phyloP scores from a whole-genome alignment of 2,113 vertebrate genomes.

The Perognathus longimembris region DNA sequence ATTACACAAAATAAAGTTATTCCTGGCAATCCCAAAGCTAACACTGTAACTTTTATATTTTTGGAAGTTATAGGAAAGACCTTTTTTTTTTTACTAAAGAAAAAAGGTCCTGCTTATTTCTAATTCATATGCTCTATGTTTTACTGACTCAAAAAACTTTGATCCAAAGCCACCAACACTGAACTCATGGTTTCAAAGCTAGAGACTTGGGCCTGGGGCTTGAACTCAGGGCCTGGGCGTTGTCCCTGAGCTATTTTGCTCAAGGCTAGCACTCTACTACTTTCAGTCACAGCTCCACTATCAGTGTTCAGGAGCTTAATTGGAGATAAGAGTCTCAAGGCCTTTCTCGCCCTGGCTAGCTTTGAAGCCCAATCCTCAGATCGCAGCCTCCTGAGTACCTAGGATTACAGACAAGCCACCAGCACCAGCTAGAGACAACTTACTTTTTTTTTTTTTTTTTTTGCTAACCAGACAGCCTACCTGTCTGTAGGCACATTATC shows the following conservation, averaged over 20 bases:
- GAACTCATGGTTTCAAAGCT: slow-evolving; percentile 79
- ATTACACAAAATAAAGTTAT: slow-evolving; percentile 84
- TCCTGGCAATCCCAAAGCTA: slow-evolving; percentile 80
- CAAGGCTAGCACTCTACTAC: no score
- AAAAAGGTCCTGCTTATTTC: slow-evolving; percentile 78
- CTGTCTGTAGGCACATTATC: slow-evolving; percentile 69
- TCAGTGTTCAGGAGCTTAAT: no score
- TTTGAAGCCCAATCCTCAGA: no score
- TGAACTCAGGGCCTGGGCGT: no score
- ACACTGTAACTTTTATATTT: slow-evolving; percentile 73
- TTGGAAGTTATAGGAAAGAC: slow-evolving; percentile 74
- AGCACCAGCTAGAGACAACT: no score
- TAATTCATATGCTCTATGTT: slow-evolving; percentile 72
- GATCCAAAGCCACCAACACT: slow-evolving; percentile 69
- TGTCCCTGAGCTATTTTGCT: no score
- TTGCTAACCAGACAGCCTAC: slow-evolving; percentile 77
- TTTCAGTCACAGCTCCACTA: no score
- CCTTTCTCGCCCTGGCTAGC: no score
- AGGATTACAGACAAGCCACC: no score
- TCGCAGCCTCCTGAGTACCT: no score
- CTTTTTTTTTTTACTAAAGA: slow-evolving; percentile 60
- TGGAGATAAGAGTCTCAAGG: no score
- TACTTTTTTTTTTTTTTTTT: slow-evolving; percentile 75
- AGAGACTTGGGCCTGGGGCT: slow-evolving; percentile 49
- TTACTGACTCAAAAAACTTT: slow-evolving; percentile 59